Conservation (phyloP, 2,113 vertebrate species). For the cattle (Bos taurus) region ARS-UCD2.0 NC_037357.1:119995001-119995500, state of each 20-base stretch:
- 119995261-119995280: neutral
- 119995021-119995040: neutral
- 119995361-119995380: neutral
- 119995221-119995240: neutral
- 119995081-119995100: neutral
- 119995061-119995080: neutral
- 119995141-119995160: neutral
- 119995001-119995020: neutral
- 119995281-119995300: neutral
- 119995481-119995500: neutral
- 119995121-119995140: neutral
- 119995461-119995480: neutral
- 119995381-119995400: neutral
- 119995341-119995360: neutral
- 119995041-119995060: neutral
- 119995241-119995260: neutral
- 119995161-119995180: neutral
- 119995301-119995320: neutral
- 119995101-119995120: neutral
- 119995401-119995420: neutral
- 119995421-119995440: neutral
- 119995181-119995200: neutral
- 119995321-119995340: neutral
- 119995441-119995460: neutral
- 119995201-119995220: neutral